Evolutionary conservation across 2,797 vertebrate species (phyloP), one percentile per base, ranked within the genome.

Genomic region (Numenius phaeopus): DNA sequence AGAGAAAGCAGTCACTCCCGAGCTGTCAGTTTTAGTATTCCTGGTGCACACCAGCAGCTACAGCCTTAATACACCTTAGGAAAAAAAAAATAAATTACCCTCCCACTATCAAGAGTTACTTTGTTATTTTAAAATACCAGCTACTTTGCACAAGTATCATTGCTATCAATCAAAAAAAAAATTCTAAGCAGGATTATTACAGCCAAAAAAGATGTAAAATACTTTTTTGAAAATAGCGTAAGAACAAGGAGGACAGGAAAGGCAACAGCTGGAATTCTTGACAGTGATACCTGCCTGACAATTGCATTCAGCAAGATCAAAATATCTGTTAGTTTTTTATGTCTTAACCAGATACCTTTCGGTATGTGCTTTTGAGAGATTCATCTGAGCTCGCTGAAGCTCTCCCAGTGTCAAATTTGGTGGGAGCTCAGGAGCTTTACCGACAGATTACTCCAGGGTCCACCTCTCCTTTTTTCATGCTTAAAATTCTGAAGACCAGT

Each of bases 81-180:
- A 91, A 83, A 65, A 91, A 83, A 94, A 19, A 30, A 30, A 84
- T 37, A 71, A 93, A 81, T 30, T 22, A 86, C 58, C 69, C 79
- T 77, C 52, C 93, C 16, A 37, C 58, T 49, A 62, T 8, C 22
- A 26, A 39, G 52, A 86, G 46, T 52, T 46, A 70, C 30, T 94
- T 93, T 27, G 49, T 81, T 92, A 93, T 84, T 96, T 97, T 83
- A 96, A 94, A 97, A 62, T 71, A 96, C 13, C 77, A 90, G 54
- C 89, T 85, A 62, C 76, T 97, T 87, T 40, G 83, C 64, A 83
- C n/a, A 93, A 89, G 32, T 66, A 76, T 78, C 75, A 79, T 91
- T 90, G 77, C 67, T 84, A 82, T 91, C 90, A 88, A 96, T 91
- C 62, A 87, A 92, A 97, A 64, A 62, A 61, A 62, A 89, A 89